Percentiles rank a stretch among this genome's conserved stretches.
These are phyloP conservation scores for Otus scops DNA, from an alignment of 2,797 vertebrate species.

Conservation along the genomic window DNA sequence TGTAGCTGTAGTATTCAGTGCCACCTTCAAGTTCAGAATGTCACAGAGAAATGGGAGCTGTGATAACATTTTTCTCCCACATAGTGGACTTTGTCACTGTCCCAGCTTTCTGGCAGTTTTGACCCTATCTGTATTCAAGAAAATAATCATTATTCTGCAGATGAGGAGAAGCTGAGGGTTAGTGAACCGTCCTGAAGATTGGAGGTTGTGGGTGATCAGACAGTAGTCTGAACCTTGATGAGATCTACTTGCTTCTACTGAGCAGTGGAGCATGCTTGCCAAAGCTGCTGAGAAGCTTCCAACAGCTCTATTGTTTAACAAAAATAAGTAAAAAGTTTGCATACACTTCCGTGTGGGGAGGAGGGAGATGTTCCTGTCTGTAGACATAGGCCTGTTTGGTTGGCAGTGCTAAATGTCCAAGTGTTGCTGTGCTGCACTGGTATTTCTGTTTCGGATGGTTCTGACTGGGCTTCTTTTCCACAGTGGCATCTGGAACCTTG, in stretches of 20 bases:
- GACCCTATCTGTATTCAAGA: neutral
- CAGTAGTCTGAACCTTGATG: neutral
- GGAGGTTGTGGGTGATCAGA: neutral
- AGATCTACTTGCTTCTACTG: neutral
- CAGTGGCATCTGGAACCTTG: constrained; percentile 88
- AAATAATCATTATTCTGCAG: neutral
- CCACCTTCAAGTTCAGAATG: neutral
- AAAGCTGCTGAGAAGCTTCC: neutral
- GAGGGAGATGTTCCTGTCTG: neutral
- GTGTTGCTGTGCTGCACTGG: fast-evolving
- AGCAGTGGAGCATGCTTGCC: neutral
- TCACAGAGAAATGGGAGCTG: neutral
- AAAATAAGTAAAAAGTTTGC: neutral
- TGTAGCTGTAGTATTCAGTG: neutral
- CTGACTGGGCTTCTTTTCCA: constrained; percentile 3
- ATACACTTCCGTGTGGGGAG: fast-evolving
- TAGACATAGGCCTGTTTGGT: fast-evolving
- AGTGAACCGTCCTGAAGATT: neutral
- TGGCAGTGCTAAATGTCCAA: neutral
- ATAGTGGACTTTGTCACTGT: neutral
- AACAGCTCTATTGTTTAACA: neutral
- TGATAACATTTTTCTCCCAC: neutral
- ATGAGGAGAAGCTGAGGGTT: neutral
- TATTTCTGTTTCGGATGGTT: neutral
- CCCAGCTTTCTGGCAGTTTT: neutral